These are phyloP conservation scores for Nansenia antarctica DNA, from an alignment of 2,113 vertebrate genomes.

Conservation along the genomic window DNA sequence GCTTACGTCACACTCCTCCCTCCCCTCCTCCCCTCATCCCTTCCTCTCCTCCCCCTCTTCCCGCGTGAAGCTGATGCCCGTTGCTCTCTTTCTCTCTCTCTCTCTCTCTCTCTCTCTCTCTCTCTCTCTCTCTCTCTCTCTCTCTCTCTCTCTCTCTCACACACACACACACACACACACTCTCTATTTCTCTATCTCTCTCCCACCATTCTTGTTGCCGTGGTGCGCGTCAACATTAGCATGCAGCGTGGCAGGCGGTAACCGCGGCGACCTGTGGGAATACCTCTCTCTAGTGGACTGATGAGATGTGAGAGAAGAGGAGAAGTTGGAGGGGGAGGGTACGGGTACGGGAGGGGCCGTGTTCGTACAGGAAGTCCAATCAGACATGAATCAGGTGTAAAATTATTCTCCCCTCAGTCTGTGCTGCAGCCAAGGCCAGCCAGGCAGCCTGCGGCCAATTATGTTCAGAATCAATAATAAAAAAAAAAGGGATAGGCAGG, in stretches of 20 bases:
- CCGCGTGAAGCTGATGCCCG: slow-evolving; percentile 41
- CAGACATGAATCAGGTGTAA: slow-evolving; percentile 1
- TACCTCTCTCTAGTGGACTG: background rate
- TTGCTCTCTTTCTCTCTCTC: slow-evolving; percentile 12
- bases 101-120: background rate
- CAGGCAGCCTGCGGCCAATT: background rate
- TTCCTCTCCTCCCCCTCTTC: slow-evolving; percentile 33
- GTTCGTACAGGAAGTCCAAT: background rate
- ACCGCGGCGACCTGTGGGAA: slow-evolving; percentile 9
- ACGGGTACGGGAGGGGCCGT: background rate
- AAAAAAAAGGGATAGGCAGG: background rate
- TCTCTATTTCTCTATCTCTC: background rate
- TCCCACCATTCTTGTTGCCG: slow-evolving; percentile 7
- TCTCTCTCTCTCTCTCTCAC: slow-evolving; percentile 2
- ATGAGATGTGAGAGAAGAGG: background rate
- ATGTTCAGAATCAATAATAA: background rate
- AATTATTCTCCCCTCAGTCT: slow-evolving; percentile 13
- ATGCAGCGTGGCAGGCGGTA: background rate
- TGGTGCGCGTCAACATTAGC: background rate
- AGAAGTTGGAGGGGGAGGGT: background rate
- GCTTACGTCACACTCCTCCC: slow-evolving; percentile 28
- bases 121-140: background rate
- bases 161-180: background rate
- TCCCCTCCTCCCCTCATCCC: slow-evolving; percentile 17
- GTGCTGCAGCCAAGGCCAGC: background rate